Base-by-base conservation (phyloP, 2,113 vertebrate species). In the Heterotis niloticus region DNA sequence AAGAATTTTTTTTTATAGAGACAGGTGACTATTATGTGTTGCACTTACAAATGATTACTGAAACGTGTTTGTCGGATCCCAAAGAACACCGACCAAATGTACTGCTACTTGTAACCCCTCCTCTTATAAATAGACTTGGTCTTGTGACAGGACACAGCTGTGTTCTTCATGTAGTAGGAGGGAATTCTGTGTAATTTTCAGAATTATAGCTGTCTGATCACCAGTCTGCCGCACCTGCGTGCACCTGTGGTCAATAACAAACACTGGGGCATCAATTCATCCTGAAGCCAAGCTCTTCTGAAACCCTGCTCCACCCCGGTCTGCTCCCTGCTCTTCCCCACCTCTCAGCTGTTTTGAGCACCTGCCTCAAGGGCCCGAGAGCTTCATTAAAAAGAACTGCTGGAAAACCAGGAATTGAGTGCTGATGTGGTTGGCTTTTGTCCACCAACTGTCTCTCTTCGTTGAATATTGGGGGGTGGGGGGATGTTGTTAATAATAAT, bases 401-500 rank as follows among this genome's bases (percentile, higher is more conserved):
- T 83, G 78, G 77, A 87, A 90, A 87, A 90, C 86, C 85, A 87
- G 85, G 87, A 89, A 89, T 88, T 71, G 13, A 0, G 86, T 86
- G 83, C 85, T 73, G 77, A 82, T 76, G 70, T 80, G 77, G 81
- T 84, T 86, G 83, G 81, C 85, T 93, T 93, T 91, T 86, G 91
- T 93, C 89, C 89, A 81, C 66, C 81, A n/a, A 86, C 86, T 88
- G 89, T 90, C 85, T 83, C 66, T 87, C 84, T 81, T 13, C 57
- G n/a, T 14, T 5, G 51, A 16, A 24, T 67, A 23, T 1, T 87
- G 89, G 88, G 84, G 87, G 90, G 86, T 85, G 82, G 86, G 81
- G 91, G n/a, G 5, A 87, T 87, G 86, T 89, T 88, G 90, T 91
- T 90, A 89, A 91, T 90, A 89, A 85, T 23, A 80, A 62, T 78